These are phyloP conservation scores for Drosophila fuyamai DNA, from an alignment of 1,140 invertebrate species.

Conservation along the genomic window DNA sequence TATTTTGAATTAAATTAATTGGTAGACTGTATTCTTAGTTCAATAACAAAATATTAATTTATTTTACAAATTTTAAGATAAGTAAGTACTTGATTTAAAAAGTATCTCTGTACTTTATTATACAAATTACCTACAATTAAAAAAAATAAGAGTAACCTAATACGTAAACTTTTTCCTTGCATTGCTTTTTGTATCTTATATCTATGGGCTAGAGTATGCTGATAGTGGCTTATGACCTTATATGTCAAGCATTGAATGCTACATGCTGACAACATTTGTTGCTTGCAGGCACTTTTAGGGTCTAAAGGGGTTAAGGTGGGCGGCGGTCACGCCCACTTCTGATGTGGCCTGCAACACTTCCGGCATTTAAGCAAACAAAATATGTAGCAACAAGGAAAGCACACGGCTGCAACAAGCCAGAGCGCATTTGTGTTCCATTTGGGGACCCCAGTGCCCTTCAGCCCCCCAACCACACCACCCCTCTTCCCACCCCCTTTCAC, in stretches of 20 bases:
- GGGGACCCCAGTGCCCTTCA: constrained; percentile 19
- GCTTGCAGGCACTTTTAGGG: constrained; percentile 31
- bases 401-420: constrained; percentile 52
- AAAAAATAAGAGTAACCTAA: no score
- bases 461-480: not conserved
- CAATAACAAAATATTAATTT: no score
- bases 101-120: no score
- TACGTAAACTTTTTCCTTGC: no score
- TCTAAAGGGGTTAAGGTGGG: not conserved
- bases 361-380: constrained; percentile 82
- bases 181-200: no score
- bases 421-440: constrained; percentile 66
- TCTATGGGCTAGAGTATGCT: not conserved
- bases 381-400: constrained; percentile 56
- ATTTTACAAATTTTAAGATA: no score
- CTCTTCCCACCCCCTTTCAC: not conserved
- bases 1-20: no score
- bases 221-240: constrained; percentile 19
- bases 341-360: constrained; percentile 71
- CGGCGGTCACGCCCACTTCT: not conserved
- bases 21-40: no score
- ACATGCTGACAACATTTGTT: constrained; percentile 63
- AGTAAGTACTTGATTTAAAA: no score
- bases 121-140: no score
- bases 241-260: constrained; percentile 43